Evolutionary conservation across 2,113 vertebrate species (phyloP).

Genomic region (Gambusia affinis): DNA sequence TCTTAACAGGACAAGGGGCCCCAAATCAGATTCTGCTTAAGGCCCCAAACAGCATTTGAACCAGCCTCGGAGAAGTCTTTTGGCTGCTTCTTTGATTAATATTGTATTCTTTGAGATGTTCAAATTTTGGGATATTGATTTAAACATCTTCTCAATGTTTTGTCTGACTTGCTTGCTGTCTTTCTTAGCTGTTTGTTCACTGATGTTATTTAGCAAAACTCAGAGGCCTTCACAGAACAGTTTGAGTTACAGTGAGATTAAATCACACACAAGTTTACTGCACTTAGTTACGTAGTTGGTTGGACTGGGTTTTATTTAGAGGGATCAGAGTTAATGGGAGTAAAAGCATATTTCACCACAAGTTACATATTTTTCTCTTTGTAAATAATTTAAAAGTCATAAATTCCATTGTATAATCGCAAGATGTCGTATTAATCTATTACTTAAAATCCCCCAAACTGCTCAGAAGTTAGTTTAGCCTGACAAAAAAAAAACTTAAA

Average conservation of each 20-base stretch:
- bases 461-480: neutral
- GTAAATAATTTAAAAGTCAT: too few species aligned
- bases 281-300: neutral
- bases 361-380: too few species aligned
- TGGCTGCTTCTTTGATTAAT: neutral
- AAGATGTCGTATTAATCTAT: too few species aligned
- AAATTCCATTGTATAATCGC: too few species aligned
- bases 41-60: neutral
- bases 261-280: neutral
- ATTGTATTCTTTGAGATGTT: neutral
- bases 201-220: neutral
- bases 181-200: neutral
- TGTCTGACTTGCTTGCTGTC: neutral
- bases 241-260: neutral
- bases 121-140: neutral
- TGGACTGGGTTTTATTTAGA: neutral
- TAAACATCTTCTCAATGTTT: neutral
- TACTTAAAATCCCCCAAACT: too few species aligned
- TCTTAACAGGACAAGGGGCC: neutral
- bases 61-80: neutral
- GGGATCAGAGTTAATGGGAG: neutral
- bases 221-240: neutral
- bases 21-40: neutral
- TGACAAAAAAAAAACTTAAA: neutral
- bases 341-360: neutral